phyloP scores from a whole-genome alignment of 2,888 invertebrate genomes.

The Automeris io region DNA sequence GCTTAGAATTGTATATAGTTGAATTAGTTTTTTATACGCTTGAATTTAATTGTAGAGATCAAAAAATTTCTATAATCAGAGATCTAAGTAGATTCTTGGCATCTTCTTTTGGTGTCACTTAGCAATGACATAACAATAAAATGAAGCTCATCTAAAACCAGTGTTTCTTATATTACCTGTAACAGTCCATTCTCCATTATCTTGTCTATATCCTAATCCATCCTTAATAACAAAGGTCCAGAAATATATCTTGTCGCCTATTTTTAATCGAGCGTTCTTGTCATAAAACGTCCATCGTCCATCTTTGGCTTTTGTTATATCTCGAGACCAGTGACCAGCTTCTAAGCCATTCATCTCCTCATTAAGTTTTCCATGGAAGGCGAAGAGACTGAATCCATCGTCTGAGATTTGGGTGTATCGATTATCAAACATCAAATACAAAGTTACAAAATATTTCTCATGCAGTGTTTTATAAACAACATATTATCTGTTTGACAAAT shows the following conservation, averaged over 20 bases:
- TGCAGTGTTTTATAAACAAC: no score
- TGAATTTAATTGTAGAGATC: no score
- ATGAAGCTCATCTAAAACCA: slow-evolving; percentile 4
- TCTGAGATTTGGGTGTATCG: slow-evolving; percentile 40
- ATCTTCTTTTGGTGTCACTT: no score
- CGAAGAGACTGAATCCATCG: slow-evolving; percentile 75
- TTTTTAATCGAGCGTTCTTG: slow-evolving; percentile 71
- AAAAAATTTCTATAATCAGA: no score
- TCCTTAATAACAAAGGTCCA: slow-evolving; percentile 85
- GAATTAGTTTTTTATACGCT: no score
- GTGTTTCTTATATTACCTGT: no score
- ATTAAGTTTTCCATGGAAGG: slow-evolving; percentile 81
- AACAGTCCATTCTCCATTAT: slow-evolving; percentile 78
- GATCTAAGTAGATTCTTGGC: no score
- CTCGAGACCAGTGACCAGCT: slow-evolving; percentile 80
- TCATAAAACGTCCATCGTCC: slow-evolving; percentile 83
- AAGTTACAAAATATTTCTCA: no score
- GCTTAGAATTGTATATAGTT: no score
- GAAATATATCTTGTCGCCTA: slow-evolving; percentile 83
- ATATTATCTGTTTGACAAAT: no score
- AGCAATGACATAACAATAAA: no score
- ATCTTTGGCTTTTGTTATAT: slow-evolving; percentile 77
- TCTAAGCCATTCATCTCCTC: slow-evolving; percentile 83
- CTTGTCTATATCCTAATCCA: slow-evolving; percentile 82
- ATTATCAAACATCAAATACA: neutral